These are phyloP conservation scores for Caretta caretta DNA, from an alignment of 2,113 vertebrate species.

Conservation along the genomic window DNA sequence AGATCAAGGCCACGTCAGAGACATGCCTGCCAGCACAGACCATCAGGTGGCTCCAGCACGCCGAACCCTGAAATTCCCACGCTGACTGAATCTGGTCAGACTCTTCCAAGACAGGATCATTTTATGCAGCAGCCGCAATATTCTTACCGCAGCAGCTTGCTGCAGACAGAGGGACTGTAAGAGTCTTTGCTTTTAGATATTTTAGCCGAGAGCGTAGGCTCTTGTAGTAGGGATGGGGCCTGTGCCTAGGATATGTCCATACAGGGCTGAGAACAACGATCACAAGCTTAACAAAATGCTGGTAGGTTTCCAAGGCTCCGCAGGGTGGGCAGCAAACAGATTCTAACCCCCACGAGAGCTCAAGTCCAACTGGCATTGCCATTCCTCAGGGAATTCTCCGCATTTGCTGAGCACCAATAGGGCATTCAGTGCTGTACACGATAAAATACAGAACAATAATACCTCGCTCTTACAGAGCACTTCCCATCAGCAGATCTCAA, in stretches of 20 bases:
- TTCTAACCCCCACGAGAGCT: constrained; percentile 39
- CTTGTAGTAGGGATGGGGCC: neutral
- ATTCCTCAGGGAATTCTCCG: constrained; percentile 31
- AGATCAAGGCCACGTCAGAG: fast-evolving
- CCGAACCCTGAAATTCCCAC: constrained; percentile 10
- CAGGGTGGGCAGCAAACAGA: constrained; percentile 39
- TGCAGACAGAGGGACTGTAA: constrained; percentile 1
- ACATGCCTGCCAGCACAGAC: fast-evolving
- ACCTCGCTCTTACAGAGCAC: too few species aligned
- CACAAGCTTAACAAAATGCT: constrained; percentile 37
- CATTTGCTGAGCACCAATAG: neutral
- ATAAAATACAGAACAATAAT: neutral
- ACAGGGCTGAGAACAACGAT: constrained; percentile 27
- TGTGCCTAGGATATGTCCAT: neutral
- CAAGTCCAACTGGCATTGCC: constrained; percentile 29
- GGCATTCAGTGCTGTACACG: neutral
- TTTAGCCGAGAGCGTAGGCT: neutral
- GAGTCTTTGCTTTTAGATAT: neutral
- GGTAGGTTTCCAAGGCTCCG: constrained; percentile 42
- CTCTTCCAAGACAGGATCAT: neutral
- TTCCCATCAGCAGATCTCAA: neutral
- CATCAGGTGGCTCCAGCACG: neutral
- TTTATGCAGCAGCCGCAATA: constrained; percentile 7
- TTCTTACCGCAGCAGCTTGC: neutral
- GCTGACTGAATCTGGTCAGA: neutral